phyloP scores from a whole-genome alignment of 2,888 invertebrate species.

The Nebria brevicollis region DNA sequence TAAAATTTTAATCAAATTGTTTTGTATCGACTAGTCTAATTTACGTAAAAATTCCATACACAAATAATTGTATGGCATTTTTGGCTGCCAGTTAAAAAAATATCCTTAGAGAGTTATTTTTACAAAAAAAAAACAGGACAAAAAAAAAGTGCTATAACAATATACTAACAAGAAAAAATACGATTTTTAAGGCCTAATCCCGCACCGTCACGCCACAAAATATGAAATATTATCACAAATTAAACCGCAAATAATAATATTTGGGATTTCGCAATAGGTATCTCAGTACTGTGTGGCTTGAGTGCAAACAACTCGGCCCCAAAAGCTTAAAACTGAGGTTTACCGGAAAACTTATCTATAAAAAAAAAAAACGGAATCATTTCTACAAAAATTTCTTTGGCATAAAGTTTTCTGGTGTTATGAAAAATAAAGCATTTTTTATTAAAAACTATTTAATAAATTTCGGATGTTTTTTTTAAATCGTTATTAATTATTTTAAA shows the following conservation, averaged over 20 bases:
- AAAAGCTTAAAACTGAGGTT: neutral
- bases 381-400: neutral
- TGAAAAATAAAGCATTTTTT: neutral
- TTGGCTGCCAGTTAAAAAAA: neutral
- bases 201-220: neutral
- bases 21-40: constrained; percentile 35
- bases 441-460: neutral
- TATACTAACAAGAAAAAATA: constrained; percentile 1
- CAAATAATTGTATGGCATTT: constrained; percentile 13
- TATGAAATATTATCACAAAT: too few relatives aligned
- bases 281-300: neutral
- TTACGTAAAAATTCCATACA: constrained; percentile 24
- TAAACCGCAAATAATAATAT: too few relatives aligned
- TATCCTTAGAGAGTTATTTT: constrained; percentile 6
- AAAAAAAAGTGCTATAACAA: neutral
- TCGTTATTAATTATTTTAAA: neutral
- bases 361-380: neutral
- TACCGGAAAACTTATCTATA: constrained; percentile 1
- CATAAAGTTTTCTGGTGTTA: neutral
- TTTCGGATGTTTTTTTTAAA: neutral
- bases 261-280: neutral
- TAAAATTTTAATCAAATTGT: constrained; percentile 34
- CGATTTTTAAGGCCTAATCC: neutral
- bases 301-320: neutral
- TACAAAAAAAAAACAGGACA: constrained; percentile 14